A percentile compares a stretch with the other conserved stretches of the same genome.
phyloP scores from a whole-genome alignment of 2,888 invertebrate genomes.

The Andrena praecox region DNA sequence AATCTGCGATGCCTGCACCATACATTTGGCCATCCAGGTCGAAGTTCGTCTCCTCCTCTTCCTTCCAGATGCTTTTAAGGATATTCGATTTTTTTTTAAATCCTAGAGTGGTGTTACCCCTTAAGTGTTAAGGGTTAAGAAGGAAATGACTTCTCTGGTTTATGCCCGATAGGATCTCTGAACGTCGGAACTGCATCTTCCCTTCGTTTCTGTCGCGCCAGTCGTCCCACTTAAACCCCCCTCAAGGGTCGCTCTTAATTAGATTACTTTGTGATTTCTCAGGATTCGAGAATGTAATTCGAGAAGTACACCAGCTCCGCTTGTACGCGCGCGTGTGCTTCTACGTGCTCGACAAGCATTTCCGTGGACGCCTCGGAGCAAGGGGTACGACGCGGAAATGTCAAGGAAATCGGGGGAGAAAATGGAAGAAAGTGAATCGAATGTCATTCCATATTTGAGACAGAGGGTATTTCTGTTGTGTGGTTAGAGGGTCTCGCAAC shows the following conservation, averaged over 20 bases:
- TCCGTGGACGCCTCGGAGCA: not conserved
- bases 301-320: not conserved
- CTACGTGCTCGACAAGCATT: not conserved
- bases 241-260: not conserved
- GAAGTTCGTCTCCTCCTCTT: too few species aligned
- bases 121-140: too few species aligned
- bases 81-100: too few species aligned
- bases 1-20: too few species aligned
- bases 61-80: too few species aligned
- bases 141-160: too few species aligned
- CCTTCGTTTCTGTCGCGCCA: not conserved
- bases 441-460: slow-evolving; percentile 15
- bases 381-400: not conserved
- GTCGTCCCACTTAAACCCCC: not conserved
- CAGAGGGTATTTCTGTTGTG: not conserved
- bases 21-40: too few species aligned
- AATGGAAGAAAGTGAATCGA: not conserved
- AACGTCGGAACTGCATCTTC: not conserved
- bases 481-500: slow-evolving; percentile 7
- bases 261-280: not conserved
- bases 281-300: slow-evolving; percentile 4
- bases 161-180: too few species aligned
- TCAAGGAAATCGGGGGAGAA: not conserved
- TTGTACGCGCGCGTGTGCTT: not conserved
- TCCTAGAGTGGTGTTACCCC: too few species aligned